phyloP scores from a whole-genome alignment of 2,797 vertebrate genomes.

The Craterocephalus amniculus region DNA sequence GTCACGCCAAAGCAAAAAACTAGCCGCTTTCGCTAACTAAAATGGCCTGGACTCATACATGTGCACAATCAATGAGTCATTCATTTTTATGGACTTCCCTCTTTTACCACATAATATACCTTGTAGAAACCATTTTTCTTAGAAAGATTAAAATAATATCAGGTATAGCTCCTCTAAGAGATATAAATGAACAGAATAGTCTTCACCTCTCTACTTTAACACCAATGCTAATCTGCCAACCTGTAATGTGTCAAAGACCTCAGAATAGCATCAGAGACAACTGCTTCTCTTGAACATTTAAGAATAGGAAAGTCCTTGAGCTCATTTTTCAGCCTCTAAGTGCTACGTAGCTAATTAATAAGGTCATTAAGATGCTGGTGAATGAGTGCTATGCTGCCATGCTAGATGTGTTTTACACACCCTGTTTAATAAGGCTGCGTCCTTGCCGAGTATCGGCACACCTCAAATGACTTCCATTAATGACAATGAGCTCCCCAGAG shows the following conservation, averaged over 20 bases:
- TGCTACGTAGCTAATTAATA: constrained; percentile 64
- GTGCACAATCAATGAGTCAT: too few relatives aligned
- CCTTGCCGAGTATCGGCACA: constrained; percentile 58
- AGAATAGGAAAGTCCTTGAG: constrained; percentile 53
- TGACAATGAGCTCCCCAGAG: constrained; percentile 59
- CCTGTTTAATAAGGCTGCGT: constrained; percentile 68
- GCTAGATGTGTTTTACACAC: constrained; percentile 59
- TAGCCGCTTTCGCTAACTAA: too few relatives aligned
- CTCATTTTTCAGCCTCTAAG: constrained; percentile 57
- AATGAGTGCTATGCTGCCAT: constrained; percentile 36
- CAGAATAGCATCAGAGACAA: constrained; percentile 34
- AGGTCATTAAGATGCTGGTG: constrained; percentile 56
- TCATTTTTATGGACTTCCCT: too few relatives aligned
- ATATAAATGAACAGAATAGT: background rate
- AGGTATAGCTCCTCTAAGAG: too few relatives aligned
- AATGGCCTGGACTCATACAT: too few relatives aligned
- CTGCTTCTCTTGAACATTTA: constrained; percentile 49
- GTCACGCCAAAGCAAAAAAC: too few relatives aligned
- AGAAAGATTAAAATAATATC: too few relatives aligned
- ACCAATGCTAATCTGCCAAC: background rate
- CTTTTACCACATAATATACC: too few relatives aligned
- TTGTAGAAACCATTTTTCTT: too few relatives aligned
- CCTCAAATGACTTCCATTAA: constrained; percentile 76
- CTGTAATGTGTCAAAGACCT: constrained; percentile 10
- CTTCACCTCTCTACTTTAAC: background rate